phyloP scores from a whole-genome alignment of 2,797 vertebrate genomes.

The Myotis pilosus region DNA sequence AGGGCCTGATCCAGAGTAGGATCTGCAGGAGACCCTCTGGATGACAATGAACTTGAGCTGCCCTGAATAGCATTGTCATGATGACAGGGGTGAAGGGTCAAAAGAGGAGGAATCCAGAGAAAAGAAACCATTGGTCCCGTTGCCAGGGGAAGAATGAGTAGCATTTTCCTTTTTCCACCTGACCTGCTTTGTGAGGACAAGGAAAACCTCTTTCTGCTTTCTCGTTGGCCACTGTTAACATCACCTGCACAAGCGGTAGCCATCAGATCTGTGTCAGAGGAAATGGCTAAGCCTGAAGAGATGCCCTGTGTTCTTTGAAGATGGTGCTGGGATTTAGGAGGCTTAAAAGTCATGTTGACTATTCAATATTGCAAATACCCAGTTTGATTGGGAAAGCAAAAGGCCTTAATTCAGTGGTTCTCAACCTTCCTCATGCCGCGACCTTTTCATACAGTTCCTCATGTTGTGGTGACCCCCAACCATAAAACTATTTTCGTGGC shows the following conservation, averaged over 20 bases:
- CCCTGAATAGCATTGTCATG: neutral
- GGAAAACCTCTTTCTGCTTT: neutral
- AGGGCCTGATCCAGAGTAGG: neutral
- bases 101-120: neutral
- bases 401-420: neutral
- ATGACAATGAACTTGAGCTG: neutral
- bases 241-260: neutral
- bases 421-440: too few species aligned
- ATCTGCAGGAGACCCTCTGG: neutral
- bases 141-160: neutral
- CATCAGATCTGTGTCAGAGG: neutral
- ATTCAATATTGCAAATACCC: neutral
- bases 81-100: neutral
- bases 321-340: neutral
- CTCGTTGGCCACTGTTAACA: neutral
- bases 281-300: neutral
- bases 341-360: neutral
- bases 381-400: neutral
- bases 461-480: too few species aligned
- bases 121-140: neutral
- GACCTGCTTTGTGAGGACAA: neutral
- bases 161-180: neutral
- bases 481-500: too few species aligned
- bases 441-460: too few species aligned
- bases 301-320: neutral